Conservation (phyloP, 2,888 invertebrate species). For the Pyrochroa serraticornis region DNA sequence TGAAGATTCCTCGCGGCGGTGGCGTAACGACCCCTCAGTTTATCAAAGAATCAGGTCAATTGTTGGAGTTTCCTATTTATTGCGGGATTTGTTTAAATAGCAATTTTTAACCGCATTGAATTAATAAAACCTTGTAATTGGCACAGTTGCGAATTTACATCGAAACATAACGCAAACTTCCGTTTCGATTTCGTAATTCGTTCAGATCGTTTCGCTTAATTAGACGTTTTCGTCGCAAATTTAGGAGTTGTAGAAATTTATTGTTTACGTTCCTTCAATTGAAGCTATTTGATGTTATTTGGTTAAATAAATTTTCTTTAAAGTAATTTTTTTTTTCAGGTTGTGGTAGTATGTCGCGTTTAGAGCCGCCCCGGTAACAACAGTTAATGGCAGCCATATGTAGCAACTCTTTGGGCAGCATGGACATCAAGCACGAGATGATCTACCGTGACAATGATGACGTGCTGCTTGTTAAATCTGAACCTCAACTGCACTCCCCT, state of each 20-base stretch:
- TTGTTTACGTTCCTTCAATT: too few species aligned
- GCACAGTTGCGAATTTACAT: too few species aligned
- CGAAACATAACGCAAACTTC: too few species aligned
- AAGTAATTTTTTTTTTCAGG: slow-evolving; percentile 46
- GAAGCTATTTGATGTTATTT: too few species aligned
- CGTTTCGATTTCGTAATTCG: too few species aligned
- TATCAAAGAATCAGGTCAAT: slow-evolving; percentile 33
- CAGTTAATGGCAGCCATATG: slow-evolving; percentile 48
- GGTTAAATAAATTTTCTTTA: neutral
- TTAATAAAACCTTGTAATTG: too few species aligned
- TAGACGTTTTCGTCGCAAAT: too few species aligned
- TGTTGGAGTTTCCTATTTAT: slow-evolving; percentile 19
- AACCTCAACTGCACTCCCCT: slow-evolving; percentile 54
- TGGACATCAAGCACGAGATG: slow-evolving; percentile 72
- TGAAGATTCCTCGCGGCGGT: slow-evolving; percentile 2
- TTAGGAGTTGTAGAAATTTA: too few species aligned
- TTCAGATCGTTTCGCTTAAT: too few species aligned
- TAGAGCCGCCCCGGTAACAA: slow-evolving; percentile 48
- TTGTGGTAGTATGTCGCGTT: slow-evolving; percentile 54
- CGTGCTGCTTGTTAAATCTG: slow-evolving; percentile 60
- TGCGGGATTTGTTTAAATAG: slow-evolving; percentile 23
- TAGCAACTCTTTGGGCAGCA: slow-evolving; percentile 49
- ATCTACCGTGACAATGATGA: slow-evolving; percentile 62
- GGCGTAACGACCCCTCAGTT: slow-evolving; percentile 14
- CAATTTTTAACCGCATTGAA: slow-evolving; percentile 8